Base-by-base conservation (phyloP, 2,888 invertebrate genomes). In the Fabriciana adippe region DNA sequence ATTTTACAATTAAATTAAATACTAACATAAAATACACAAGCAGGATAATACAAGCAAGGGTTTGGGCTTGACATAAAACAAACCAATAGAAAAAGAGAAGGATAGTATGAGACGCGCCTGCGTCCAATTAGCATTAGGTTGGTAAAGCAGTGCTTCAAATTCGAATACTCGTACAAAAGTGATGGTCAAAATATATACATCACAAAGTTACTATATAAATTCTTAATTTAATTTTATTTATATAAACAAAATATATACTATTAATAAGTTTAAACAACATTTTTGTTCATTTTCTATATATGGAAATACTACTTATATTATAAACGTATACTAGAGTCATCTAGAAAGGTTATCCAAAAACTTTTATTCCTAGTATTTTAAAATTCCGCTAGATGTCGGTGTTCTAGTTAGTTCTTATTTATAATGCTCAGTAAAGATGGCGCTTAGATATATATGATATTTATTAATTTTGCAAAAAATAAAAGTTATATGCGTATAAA, bases 1-100 rank as follows among this genome's bases (percentile, higher is more conserved):
- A 83, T 81, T 81, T 83, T 80, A 81, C 61, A 70, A 70, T 79
- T 77, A 80, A 18, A 83, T 78, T 78, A 72, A 75, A 74, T 73
- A 68, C 60, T 73, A 90, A 90, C 79, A 77, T 84, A 90, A 88
- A 87, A 88, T 86, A 88, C 85, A 89, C 86, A 89, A 88, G 88
- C 87, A 76, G 81, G 81, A 79, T 85, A 81, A 73, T 83, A 83
- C 83, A 89, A 90, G 88, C 88, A 81, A 82, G 86, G 87, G 81
- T 84, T 86, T 82, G 83, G 85, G 84, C 89, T 89, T 89, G 90
- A 90, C 90, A 90, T 84, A 90, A 91, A 90, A 91, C 87, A 90
- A 91, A 90, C 90, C 90, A 90, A 91, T 90, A 84, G 84, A 86
- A 88, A 88, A 86, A 85, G 86, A 87, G 84, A 85, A 86, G 81